Evolutionary conservation across 2,888 invertebrate genomes (phyloP), one percentile per base, ranked within the genome.

Genomic region (Athrips mouffetella): DNA sequence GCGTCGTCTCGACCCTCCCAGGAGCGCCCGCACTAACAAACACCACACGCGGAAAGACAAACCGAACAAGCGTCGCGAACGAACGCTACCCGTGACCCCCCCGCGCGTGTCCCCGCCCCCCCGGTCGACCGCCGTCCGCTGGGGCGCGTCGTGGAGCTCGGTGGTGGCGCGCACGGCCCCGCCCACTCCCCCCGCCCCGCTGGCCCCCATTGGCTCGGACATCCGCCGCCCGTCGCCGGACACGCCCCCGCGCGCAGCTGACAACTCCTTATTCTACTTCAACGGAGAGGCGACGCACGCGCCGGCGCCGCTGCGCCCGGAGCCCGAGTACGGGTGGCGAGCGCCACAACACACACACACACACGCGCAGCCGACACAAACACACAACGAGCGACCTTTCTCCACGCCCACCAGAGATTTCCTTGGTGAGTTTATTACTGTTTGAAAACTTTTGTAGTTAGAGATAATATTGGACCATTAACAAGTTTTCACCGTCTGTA

Each of bases 201-300:
- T 58, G 48, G 61, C 56, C 37, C 60, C 58, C 47, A 58, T 50
- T 37, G 58, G 58, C 33, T 49, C 44, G 25, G 11, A 44, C 45
- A 33, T 25, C 29, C 51, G 48, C 51, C 50, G 40, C 48, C 50
- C 49, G 35, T 52, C 64, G 23, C 21, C 11, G 23, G 40, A n/a
- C n/a, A 93, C 92, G 25, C 91, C 92, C 27, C 63, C 54, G 55
- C 49, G 50, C 48, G 54, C 53, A 50, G 11, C 54, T 51, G 60
- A 48, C 92, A 62, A 90, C 93, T 21, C 67, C 93, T 54, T 61
- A 48, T 61, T 61, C 54, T 61, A 58, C 55, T 20, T 88, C 92
- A 2, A 90, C 92, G 57, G 57, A 18, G 44, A 35, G 42, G 41
- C 49, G 45, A 54, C 29, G 48, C 55, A 31, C 15, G 39, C 35